Evolutionary conservation across 2,113 vertebrate species (phyloP), one percentile per base, ranked within the genome.

Genomic region (Ivindomyrus marchei): DNA sequence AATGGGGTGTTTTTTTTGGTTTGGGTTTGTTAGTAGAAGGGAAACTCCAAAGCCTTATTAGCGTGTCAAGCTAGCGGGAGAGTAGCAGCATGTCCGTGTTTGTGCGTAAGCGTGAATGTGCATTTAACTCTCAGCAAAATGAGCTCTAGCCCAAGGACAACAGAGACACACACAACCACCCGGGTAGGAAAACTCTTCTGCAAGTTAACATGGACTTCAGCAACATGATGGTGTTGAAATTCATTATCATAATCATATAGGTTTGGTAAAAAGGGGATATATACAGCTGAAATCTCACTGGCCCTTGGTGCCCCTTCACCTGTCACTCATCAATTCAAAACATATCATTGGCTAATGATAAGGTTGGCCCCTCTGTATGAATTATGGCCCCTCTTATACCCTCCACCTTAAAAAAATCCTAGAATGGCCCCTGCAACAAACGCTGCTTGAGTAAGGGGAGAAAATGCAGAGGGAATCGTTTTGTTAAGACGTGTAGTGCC

Each of bases 1-100:
- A 89, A 89, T 52, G 27, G 27, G 8, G 27, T 46, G 10, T 84
- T 77, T 89, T 56, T 50, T 83, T 89, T 89, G 21, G 39, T 85
- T 53, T 49, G 36, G 36, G 36, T 50, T 88, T 88, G 53, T 62
- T 45, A 88, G 53, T 39, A 90, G 92, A 93, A 90, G 93, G 93
- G 90, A 93, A 90, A 92, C 92, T 93, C 87, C 11, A 50, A 89
- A 85, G 31, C 46, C 88, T 70, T 45, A 49, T 50, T 74, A 62
- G 10, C 15, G 15, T 70, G n/a, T 39, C 62, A 84, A 27, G 70
- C 45, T 46, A 31, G 62, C 62, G 42, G 10, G 53, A 5, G 74
- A 27, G 36, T 46, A 66, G 15, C 56, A 83, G 62, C 36, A 42
- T 49, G n/a, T 88, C n/a, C 2, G 3, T 39, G 52, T 66, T 47